Evolutionary conservation across 92 coral and sea anemone genomes (phyloP).

Genomic region (Zoanthus solanderi): DNA sequence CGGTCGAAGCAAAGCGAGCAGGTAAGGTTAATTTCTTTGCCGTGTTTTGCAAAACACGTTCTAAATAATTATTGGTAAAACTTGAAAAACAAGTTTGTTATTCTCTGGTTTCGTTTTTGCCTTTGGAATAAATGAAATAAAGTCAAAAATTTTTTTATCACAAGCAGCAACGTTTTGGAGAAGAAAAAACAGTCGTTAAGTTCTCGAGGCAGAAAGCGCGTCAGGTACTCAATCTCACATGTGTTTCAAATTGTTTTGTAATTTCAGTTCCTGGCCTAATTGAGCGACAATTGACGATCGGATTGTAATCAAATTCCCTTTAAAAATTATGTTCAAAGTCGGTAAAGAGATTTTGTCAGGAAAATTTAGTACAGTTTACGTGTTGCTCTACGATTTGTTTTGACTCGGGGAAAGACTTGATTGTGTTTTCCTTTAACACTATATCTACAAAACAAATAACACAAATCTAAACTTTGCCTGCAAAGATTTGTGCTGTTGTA

Average conservation of each 20-base stretch:
- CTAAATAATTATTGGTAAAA: background rate
- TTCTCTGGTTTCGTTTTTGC: background rate
- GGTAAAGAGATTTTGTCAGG: background rate
- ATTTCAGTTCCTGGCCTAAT: constrained; percentile 4
- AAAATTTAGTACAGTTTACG: background rate
- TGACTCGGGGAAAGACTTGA: too few species aligned
- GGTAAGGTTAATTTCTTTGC: background rate
- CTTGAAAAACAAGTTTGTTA: background rate
- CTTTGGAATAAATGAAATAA: background rate
- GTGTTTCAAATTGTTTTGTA: background rate
- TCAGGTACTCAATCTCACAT: background rate
- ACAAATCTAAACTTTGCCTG: too few species aligned
- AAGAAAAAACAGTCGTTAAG: background rate
- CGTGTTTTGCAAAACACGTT: background rate
- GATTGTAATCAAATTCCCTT: background rate
- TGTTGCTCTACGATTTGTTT: background rate
- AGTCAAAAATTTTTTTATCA: background rate
- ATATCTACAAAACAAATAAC: too few species aligned
- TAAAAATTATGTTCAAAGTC: background rate
- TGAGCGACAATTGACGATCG: constrained; percentile 10
- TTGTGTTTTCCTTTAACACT: too few species aligned
- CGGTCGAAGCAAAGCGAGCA: constrained; percentile 5
- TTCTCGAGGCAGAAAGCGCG: background rate
- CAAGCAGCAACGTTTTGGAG: background rate
- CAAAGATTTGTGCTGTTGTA: too few species aligned